A percentile compares a stretch with the other conserved stretches of the same genome.
These are phyloP conservation scores for Passer domesticus DNA, from an alignment of 2,113 vertebrate genomes.

Conservation along the genomic window DNA sequence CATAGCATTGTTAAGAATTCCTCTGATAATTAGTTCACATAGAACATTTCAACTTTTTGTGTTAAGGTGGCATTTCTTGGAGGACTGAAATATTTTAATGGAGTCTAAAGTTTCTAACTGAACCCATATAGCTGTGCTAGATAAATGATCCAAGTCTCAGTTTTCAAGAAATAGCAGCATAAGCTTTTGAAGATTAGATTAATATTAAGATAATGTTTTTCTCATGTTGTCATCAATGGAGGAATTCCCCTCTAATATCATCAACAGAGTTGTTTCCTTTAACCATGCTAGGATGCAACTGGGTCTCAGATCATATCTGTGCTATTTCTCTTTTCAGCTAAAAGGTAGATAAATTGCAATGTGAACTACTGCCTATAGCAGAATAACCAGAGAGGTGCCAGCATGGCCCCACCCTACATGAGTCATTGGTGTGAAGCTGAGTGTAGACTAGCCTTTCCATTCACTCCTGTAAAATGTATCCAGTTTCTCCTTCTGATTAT, in stretches of 20 bases:
- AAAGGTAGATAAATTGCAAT: neutral
- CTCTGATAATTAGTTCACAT: neutral
- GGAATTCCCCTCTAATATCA: slow-evolving; percentile 60
- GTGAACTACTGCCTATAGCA: neutral
- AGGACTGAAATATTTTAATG: neutral
- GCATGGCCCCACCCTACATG: neutral
- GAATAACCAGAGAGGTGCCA: neutral
- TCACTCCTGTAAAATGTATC: neutral
- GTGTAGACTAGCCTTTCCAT: neutral
- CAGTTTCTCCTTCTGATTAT: neutral
- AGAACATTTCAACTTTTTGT: neutral
- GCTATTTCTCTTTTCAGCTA: neutral
- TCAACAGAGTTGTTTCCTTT: slow-evolving; percentile 38
- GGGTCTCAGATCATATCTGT: slow-evolving; percentile 17
- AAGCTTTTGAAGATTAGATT: slow-evolving; percentile 46
- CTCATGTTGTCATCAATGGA: slow-evolving; percentile 63
- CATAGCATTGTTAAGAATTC: neutral
- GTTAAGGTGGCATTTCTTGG: neutral
- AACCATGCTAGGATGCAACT: neutral
- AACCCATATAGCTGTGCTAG: neutral
- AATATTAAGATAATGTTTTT: slow-evolving; percentile 55
- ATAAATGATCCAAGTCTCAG: neutral
- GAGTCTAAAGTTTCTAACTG: neutral
- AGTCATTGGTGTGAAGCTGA: neutral
- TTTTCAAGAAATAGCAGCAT: slow-evolving; percentile 41